Evolutionary conservation across 2,888 invertebrate species (phyloP), one percentile per base, ranked within the genome.

Genomic region (Tiphia femorata): DNA sequence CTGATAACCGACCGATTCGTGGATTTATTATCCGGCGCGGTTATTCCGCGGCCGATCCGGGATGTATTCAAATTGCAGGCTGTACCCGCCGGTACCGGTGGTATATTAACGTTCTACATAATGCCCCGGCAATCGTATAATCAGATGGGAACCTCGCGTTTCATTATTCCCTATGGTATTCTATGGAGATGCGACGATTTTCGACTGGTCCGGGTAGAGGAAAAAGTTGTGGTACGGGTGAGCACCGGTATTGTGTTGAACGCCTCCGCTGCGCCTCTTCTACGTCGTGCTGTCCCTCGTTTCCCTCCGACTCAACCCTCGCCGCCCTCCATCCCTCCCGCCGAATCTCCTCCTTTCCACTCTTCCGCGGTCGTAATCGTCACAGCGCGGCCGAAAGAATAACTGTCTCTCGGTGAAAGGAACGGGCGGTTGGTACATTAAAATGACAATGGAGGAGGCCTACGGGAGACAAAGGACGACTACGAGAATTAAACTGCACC

Each of bases 21-120:
- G 27, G 47, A 46, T 50, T 55, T 52, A 62, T 58, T 52, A 51
- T 30, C 14, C 29, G 8, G 42, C 4, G 2, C 30, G 33, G 10
- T n/a, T 23, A 14, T n/a, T n/a, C 25, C 19, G 14, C n/a, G n/a
- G n/a, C n/a, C 6, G 42, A 16, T 30, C 23, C 23, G 16, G n/a
- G 35, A 58, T 58, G 50, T 49, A 64, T 58, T 63, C 40, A 62
- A 67, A 70, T 67, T 59, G 50, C 58, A 42, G n/a, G n/a, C n/a
- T n/a, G n/a, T n/a, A n/a, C n/a, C n/a, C n/a, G n/a, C n/a, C n/a
- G n/a, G n/a, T n/a, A n/a, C 19, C 14, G 14, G 14, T 48, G 21
- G 17, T 35, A 52, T 58, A 40, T 27, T 47, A 53, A 53, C 44
- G 50, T 61, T 59, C 43, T 41, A 54, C 48, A 27, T 57, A 60